Conservation (phyloP, 2,113 vertebrate genomes). For the Rafetus swinhoei region DNA sequence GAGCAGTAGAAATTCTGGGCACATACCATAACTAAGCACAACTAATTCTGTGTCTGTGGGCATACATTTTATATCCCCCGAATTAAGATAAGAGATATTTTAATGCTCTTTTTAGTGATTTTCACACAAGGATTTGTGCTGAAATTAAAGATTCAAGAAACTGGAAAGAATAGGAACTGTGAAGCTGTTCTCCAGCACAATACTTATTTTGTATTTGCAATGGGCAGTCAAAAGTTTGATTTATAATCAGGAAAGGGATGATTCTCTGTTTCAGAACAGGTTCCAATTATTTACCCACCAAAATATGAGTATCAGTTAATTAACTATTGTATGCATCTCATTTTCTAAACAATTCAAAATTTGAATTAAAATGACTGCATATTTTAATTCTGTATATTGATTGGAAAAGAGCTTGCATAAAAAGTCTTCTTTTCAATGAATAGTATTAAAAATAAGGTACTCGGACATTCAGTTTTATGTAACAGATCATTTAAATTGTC, state of each 20-base stretch:
- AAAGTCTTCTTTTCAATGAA: neutral
- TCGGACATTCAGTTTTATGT: neutral
- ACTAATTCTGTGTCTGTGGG: neutral
- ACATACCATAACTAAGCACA: neutral
- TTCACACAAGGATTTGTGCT: neutral
- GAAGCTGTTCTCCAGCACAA: neutral
- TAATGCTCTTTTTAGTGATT: neutral
- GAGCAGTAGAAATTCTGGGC: neutral
- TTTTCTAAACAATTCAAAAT: slow-evolving; percentile 2
- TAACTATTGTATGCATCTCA: neutral
- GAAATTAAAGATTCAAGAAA: slow-evolving; percentile 18
- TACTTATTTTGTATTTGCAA: neutral
- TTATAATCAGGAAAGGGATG: slow-evolving; percentile 45
- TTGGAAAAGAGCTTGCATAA: neutral
- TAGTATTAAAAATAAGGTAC: neutral
- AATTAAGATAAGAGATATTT: slow-evolving; percentile 2
- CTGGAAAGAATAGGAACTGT: neutral
- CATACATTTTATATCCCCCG: neutral
- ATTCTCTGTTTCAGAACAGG: slow-evolving; percentile 10
- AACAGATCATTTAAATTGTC: neutral
- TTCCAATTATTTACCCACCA: neutral
- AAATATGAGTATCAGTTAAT: slow-evolving; percentile 25
- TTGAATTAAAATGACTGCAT: neutral
- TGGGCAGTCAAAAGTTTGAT: slow-evolving; percentile 18
- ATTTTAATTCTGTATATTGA: neutral